Evolutionary conservation across 1,140 invertebrate species (phyloP).

Genomic region (Solenopsis invicta): DNA sequence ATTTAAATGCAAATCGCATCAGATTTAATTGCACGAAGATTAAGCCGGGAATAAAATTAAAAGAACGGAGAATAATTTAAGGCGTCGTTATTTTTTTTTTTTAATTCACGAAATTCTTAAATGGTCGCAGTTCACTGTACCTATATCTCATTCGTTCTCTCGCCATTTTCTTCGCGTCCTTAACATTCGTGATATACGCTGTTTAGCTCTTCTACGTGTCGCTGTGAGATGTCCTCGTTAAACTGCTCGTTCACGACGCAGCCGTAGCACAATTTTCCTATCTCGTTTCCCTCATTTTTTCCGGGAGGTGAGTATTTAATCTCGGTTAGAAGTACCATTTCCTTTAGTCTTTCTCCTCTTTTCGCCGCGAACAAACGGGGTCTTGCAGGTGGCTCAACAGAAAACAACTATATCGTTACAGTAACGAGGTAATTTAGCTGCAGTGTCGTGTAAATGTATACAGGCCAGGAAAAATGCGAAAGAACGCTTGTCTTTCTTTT

Average conservation of each 20-base stretch:
- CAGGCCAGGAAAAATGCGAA: background rate
- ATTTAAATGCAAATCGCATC: slow-evolving; percentile 39
- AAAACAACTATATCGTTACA: slow-evolving; percentile 38
- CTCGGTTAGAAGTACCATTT: slow-evolving; percentile 39
- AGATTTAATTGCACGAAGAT: slow-evolving; percentile 1
- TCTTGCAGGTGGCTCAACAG: slow-evolving; percentile 20
- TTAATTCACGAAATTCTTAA: slow-evolving; percentile 16
- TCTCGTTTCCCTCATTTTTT: slow-evolving; percentile 1
- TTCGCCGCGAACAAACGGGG: background rate
- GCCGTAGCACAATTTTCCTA: background rate
- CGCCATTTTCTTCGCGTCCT: background rate
- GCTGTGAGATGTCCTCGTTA: slow-evolving; percentile 1
- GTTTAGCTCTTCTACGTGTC: slow-evolving; percentile 5
- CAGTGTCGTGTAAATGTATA: slow-evolving; percentile 44
- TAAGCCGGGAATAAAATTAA: slow-evolving; percentile 6
- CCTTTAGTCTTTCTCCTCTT: background rate
- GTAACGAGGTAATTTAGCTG: slow-evolving; percentile 71
- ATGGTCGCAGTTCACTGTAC: background rate
- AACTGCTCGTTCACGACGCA: slow-evolving; percentile 12
- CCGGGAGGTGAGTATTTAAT: slow-evolving; percentile 27
- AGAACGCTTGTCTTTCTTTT: background rate
- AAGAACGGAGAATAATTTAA: slow-evolving; percentile 12
- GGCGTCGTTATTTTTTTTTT: background rate
- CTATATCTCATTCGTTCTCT: background rate
- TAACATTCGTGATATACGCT: slow-evolving; percentile 31